A percentile compares a stretch with the other conserved stretches of the same genome.
phyloP scores from a whole-genome alignment of 2,888 invertebrate species.

The Venustoraphidia nigricollis region DNA sequence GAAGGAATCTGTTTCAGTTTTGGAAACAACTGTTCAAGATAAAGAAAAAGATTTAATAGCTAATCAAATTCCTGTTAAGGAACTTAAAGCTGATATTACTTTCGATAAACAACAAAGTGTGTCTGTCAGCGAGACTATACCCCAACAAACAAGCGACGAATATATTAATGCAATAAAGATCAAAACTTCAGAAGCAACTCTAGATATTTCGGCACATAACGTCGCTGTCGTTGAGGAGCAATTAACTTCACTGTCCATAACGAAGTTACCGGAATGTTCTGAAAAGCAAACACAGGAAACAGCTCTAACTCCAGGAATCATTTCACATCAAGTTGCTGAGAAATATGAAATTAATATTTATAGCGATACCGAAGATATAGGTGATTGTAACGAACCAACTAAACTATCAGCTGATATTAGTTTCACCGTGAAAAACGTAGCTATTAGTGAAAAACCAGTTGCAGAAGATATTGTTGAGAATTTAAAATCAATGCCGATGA shows the following conservation, averaged over 20 bases:
- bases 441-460: constrained; percentile 23
- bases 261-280: no score
- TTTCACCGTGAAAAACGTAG: no score
- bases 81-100: constrained; percentile 1
- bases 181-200: constrained; percentile 8
- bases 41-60: constrained; percentile 11
- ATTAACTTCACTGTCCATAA: constrained; percentile 8
- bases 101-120: neutral
- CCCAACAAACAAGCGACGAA: no score
- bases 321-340: constrained; percentile 10
- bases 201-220: constrained; percentile 16
- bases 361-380: constrained; percentile 22
- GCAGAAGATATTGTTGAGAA: constrained; percentile 34
- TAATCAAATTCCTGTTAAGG: constrained; percentile 6
- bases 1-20: neutral
- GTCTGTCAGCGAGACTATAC: no score
- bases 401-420: no score
- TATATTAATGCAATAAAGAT: no score
- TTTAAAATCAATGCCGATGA: constrained; percentile 24
- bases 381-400: constrained; percentile 16
- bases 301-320: no score
- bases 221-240: constrained; percentile 25
- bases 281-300: no score
- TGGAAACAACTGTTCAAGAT: constrained; percentile 18
- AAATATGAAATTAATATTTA: constrained; percentile 18